Base-by-base conservation (phyloP, 1,140 invertebrate species). In the Agrilus planipennis region DNA sequence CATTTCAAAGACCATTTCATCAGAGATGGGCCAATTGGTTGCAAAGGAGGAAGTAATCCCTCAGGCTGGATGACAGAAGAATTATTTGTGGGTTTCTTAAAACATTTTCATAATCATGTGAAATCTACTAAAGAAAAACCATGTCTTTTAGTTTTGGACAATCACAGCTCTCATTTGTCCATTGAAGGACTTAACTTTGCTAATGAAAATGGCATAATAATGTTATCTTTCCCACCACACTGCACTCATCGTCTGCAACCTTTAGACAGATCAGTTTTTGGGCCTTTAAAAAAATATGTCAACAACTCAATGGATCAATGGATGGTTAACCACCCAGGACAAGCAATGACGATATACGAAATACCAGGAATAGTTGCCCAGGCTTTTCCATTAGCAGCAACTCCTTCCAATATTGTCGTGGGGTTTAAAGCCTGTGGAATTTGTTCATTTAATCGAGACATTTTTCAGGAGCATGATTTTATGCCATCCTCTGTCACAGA, bases 221-320 rank as follows among this genome's bases (percentile, higher is more conserved):
- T 61, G 44, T 47, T 71, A 4, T 61, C 65, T 31, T 56, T 70
- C 38, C 64, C 65, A 42, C 65, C 65, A 22, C 64, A 69, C 43
- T 61, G 53, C 14, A 60, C 57, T 15, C 62, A 69, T 50, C 63
- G 34, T 22, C 7, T 70, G 37, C 67, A 70, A 42, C 68, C 68
- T 7, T 46, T 71, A 1, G 65, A 69, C 47, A 44, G 59, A 18
- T 48, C 52, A 39, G 59, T 69, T 34, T 63, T 45, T 45, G 57
- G 54, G 6, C 54, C 65, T 14, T 58, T 68, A 7, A 69, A 67
- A 46, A 55, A 38, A 22, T 42, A 50, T 45, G 46, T 61, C 29
- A 54, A 54, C 41, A 1, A 53, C 53, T 15, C 12, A 60, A 50
- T 49, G 31, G 58, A 66, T 46, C 50, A 23, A 15, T 71, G 65